Conservation (phyloP, 1,140 invertebrate genomes). For the Conopomorpha cramerella region DNA sequence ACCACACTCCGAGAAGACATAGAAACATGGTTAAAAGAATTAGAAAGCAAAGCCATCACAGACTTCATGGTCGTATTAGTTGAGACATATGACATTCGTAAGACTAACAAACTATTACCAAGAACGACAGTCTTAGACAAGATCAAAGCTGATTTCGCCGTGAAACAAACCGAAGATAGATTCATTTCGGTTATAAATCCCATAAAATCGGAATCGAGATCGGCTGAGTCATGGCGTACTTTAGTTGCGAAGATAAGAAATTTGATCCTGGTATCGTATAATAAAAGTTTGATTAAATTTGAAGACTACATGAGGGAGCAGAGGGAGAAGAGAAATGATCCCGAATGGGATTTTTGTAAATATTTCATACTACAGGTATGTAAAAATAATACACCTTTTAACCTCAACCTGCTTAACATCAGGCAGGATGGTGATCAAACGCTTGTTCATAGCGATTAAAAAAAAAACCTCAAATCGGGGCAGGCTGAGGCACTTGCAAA, state of each 20-base stretch:
- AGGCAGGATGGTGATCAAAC: no score
- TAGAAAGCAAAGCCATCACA: slow-evolving; percentile 74
- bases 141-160: slow-evolving; percentile 91
- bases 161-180: slow-evolving; percentile 81
- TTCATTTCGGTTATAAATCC: slow-evolving; percentile 92
- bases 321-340: slow-evolving; percentile 87
- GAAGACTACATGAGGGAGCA: slow-evolving; percentile 90
- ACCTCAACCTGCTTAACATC: no score
- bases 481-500: background rate
- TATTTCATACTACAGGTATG: slow-evolving; percentile 90
- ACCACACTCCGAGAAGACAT: slow-evolving; percentile 84
- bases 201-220: slow-evolving; percentile 83
- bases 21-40: slow-evolving; percentile 80
- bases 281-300: slow-evolving; percentile 81
- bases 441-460: no score
- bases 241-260: slow-evolving; percentile 82
- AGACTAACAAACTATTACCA: slow-evolving; percentile 89
- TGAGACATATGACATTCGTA: slow-evolving; percentile 88
- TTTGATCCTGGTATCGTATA: slow-evolving; percentile 86
- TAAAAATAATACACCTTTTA: no score
- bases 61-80: slow-evolving; percentile 96
- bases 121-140: slow-evolving; percentile 93
- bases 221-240: slow-evolving; percentile 86
- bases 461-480: background rate
- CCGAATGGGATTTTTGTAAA: slow-evolving; percentile 91